Evolutionary conservation across 1,140 invertebrate species (phyloP).

Genomic region (Pogonomyrmex barbatus): DNA sequence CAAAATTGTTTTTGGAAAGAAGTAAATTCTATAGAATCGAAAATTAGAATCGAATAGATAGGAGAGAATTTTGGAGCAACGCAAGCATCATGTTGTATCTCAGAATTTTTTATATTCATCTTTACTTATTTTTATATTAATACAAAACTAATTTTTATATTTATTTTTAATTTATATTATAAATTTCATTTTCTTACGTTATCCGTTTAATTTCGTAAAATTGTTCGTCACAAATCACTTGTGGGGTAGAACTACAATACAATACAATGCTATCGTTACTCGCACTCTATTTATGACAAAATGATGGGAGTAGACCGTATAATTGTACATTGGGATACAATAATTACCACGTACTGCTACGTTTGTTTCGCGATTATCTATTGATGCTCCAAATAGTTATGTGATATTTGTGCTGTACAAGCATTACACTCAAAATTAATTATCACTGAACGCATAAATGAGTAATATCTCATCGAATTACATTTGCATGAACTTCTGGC

Average conservation of each 20-base stretch:
- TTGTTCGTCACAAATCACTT: neutral
- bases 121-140: neutral
- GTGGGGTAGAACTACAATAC: neutral
- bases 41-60: neutral
- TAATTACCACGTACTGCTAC: slow-evolving; percentile 59
- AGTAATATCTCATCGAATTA: slow-evolving; percentile 46
- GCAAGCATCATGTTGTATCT: neutral
- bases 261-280: neutral
- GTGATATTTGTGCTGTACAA: slow-evolving; percentile 45
- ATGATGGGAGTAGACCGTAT: slow-evolving; percentile 53
- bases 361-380: slow-evolving; percentile 68
- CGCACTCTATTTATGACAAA: slow-evolving; percentile 37
- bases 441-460: slow-evolving; percentile 51
- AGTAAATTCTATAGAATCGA: neutral
- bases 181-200: neutral
- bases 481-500: neutral
- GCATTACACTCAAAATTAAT: slow-evolving; percentile 60
- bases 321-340: slow-evolving; percentile 42
- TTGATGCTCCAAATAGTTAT: slow-evolving; percentile 57
- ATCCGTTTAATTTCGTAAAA: neutral
- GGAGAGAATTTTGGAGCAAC: neutral
- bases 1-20: neutral
- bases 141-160: neutral
- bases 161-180: neutral
- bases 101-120: neutral